Evolutionary conservation across 2,888 invertebrate genomes (phyloP).

Genomic region (Trachelus tabidus): DNA sequence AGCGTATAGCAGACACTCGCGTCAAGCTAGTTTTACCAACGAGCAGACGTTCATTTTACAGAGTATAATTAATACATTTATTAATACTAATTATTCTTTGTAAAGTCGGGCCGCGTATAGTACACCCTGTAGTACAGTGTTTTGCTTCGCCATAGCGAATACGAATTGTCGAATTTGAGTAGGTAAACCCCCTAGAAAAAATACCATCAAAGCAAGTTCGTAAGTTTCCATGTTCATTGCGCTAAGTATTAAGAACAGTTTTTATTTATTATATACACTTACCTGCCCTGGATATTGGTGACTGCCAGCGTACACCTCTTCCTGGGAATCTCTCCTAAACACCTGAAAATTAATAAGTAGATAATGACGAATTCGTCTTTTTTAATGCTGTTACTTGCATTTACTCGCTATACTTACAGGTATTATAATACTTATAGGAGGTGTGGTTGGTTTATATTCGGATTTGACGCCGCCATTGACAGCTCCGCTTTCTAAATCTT

Average conservation of each 20-base stretch:
- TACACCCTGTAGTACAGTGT: constrained; percentile 98
- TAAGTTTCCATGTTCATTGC: background rate
- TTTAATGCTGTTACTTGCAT: background rate
- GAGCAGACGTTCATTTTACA: constrained; percentile 33
- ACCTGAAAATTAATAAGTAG: constrained; percentile 77
- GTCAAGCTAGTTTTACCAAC: constrained; percentile 46
- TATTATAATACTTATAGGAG: constrained; percentile 58
- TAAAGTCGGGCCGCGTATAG: constrained; percentile 78
- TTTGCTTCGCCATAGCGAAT: constrained; percentile 98
- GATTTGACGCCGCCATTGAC: constrained; percentile 43
- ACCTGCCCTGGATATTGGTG: constrained; percentile 90
- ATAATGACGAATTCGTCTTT: background rate
- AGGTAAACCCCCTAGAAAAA: constrained; percentile 89
- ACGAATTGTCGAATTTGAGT: constrained; percentile 99
- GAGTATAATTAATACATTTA: constrained; percentile 5
- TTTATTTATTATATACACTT: constrained; percentile 61
- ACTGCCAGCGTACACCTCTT: constrained; percentile 95
- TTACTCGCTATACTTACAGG: constrained; percentile 50
- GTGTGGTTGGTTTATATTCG: constrained; percentile 52
- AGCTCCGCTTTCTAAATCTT: constrained; percentile 69
- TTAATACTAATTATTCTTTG: constrained; percentile 38
- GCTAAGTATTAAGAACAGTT: background rate
- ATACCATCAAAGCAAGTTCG: background rate
- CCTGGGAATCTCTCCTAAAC: constrained; percentile 95
- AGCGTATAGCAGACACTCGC: constrained; percentile 46